Conservation (phyloP, 2,113 vertebrate genomes). For the Oreamnos americanus region DNA sequence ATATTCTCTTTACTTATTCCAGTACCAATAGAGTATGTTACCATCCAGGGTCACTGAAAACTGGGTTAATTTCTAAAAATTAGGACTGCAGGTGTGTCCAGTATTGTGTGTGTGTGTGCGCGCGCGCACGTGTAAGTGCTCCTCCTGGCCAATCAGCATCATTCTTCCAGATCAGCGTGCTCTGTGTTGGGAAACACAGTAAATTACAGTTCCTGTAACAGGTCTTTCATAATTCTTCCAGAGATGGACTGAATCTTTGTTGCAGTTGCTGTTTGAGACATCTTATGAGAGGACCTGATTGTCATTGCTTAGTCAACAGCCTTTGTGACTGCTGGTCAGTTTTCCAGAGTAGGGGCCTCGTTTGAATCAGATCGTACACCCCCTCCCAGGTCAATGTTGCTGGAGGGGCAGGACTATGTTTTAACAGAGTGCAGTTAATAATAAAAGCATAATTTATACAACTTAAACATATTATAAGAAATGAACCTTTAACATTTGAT, state of each 20-base stretch:
- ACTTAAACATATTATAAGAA: neutral
- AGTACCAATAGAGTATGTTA: neutral
- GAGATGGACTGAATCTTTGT: neutral
- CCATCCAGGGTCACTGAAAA: neutral
- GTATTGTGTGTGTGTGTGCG: neutral
- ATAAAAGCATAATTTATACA: neutral
- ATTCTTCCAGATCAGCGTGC: neutral
- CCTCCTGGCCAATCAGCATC: neutral
- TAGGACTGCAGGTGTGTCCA: neutral
- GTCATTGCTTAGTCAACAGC: too few relatives aligned
- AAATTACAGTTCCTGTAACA: neutral
- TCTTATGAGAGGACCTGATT: neutral
- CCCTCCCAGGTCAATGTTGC: rapidly evolving
- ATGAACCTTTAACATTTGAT: neutral
- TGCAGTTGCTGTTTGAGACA: neutral
- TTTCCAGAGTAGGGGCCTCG: too few relatives aligned
- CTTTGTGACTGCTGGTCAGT: neutral
- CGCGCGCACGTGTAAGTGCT: rapidly evolving
- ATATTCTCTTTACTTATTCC: neutral
- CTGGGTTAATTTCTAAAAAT: neutral
- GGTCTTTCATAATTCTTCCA: neutral
- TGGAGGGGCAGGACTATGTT: neutral
- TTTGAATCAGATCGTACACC: neutral
- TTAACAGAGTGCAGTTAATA: neutral
- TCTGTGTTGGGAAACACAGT: neutral